Conservation (phyloP, 2,797 vertebrate genomes). For the Sandelia bainsii region DNA sequence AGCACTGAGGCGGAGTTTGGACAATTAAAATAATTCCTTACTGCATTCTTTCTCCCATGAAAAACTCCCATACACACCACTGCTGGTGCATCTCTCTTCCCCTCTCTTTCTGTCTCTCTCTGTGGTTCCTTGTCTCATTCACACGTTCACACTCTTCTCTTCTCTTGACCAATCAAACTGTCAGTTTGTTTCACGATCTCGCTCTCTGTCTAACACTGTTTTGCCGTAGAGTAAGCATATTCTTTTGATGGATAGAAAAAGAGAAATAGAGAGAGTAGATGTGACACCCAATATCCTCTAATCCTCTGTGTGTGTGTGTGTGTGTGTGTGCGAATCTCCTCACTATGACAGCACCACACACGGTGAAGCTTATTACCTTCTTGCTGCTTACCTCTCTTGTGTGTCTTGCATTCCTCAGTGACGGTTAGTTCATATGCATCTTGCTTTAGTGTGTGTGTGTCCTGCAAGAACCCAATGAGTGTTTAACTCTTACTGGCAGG, state of each 20-base stretch:
- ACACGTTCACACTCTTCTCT: constrained; percentile 31
- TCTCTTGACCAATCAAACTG: constrained; percentile 31
- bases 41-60: constrained; percentile 69
- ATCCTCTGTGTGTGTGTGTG: constrained; percentile 32
- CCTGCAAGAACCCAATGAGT: not conserved
- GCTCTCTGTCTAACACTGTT: constrained; percentile 5
- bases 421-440: constrained; percentile 19
- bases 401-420: constrained; percentile 26
- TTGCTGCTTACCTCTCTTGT: constrained; percentile 30
- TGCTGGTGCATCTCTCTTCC: not conserved
- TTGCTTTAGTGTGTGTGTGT: constrained; percentile 5
- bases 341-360: constrained; percentile 58
- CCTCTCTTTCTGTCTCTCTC: not conserved
- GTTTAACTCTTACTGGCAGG: constrained; percentile 26
- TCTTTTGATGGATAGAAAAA: constrained; percentile 15
- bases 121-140: constrained; percentile 6
- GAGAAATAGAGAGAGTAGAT: constrained; percentile 6
- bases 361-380: constrained; percentile 51
- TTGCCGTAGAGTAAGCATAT: constrained; percentile 24
- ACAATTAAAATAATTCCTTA: constrained; percentile 75
- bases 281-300: constrained; percentile 59
- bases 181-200: constrained; percentile 40
- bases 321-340: constrained; percentile 28
- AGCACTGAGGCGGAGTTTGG: constrained; percentile 60
- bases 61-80: constrained; percentile 46